Evolutionary conservation across 2,113 vertebrate species (phyloP).

Genomic region (Nannospalax galili): DNA sequence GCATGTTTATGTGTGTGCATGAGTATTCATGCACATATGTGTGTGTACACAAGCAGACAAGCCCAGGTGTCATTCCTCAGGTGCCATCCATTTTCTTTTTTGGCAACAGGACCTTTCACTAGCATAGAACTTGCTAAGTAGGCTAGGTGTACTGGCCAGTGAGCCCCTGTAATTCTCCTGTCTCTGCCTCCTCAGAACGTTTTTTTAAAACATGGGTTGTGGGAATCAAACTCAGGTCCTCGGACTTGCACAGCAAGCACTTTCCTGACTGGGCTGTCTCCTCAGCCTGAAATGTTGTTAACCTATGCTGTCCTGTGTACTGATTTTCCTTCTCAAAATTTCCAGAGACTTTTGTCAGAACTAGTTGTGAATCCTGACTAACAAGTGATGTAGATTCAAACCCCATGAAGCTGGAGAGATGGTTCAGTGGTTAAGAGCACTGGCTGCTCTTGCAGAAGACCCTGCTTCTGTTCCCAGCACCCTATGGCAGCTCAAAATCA

Average conservation of each 20-base stretch:
- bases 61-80: background rate
- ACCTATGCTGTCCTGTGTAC: background rate
- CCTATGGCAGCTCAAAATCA: too few relatives aligned
- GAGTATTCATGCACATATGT: background rate
- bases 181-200: background rate
- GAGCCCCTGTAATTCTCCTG: background rate
- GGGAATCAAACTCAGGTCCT: background rate
- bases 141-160: background rate
- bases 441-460: too few relatives aligned
- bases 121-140: background rate
- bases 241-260: background rate
- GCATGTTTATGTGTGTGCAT: background rate
- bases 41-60: background rate
- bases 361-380: background rate
- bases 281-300: background rate
- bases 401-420: too few relatives aligned
- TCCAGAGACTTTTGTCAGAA: background rate
- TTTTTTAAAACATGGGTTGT: background rate
- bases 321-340: background rate
- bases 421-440: too few relatives aligned
- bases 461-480: too few relatives aligned
- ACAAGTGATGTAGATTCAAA: background rate
- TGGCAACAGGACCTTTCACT: background rate
- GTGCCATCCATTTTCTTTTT: background rate
- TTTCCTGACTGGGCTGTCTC: background rate